These are phyloP conservation scores for Eciton burchellii DNA, from an alignment of 1,140 invertebrate species.

Conservation along the genomic window DNA sequence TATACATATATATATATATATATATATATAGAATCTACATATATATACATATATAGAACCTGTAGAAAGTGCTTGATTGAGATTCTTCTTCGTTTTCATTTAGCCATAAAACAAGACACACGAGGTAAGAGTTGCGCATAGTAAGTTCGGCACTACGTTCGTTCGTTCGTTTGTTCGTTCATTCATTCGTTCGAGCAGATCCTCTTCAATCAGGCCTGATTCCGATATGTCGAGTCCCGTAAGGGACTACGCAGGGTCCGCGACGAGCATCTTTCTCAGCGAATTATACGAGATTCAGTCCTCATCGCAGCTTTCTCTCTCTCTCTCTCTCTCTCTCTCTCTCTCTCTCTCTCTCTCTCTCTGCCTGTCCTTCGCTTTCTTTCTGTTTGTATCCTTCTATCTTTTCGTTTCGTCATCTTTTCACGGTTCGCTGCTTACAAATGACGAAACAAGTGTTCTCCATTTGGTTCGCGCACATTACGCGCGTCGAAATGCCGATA, in stretches of 20 bases:
- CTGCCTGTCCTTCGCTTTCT: neutral
- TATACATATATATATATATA: conserved; percentile 57
- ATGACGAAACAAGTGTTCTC: conserved; percentile 40
- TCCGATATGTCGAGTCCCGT: neutral
- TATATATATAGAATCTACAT: conserved; percentile 47
- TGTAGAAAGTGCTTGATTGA: conserved; percentile 85
- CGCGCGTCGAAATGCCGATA: conserved; percentile 64
- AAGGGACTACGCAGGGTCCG: conserved; percentile 18
- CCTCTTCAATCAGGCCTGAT: too few relatives aligned
- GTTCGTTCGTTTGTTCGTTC: conserved; percentile 26
- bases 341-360: conserved; percentile 12
- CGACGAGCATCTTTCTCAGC: conserved; percentile 13
- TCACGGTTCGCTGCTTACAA: conserved; percentile 35
- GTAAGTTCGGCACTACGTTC: conserved; percentile 63
- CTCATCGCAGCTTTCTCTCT: neutral
- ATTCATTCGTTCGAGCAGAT: too few relatives aligned
- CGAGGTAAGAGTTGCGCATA: conserved; percentile 80
- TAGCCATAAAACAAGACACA: conserved; percentile 84
- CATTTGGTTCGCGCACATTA: conserved; percentile 42
- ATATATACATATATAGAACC: conserved; percentile 53
- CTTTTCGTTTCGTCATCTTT: conserved; percentile 13
- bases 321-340: conserved; percentile 4
- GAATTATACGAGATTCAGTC: neutral
- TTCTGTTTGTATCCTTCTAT: conserved; percentile 5
- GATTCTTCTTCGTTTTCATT: conserved; percentile 73